Evolutionary conservation across 92 coral and sea anemone genomes (phyloP).

Genomic region (Galaxea fascicularis): DNA sequence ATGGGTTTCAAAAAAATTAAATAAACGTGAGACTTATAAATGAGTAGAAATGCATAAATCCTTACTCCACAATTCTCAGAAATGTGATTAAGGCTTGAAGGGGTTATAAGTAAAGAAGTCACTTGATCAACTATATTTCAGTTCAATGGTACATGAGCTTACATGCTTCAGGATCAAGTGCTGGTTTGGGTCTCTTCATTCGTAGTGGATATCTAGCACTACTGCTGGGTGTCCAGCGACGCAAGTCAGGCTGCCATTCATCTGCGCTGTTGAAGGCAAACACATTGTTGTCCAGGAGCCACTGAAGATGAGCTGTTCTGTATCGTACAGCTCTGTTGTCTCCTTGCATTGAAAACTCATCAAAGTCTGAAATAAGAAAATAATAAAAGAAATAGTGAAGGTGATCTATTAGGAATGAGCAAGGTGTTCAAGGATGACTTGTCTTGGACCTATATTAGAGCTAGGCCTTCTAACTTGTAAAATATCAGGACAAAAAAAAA

Average conservation of each 20-base stretch:
- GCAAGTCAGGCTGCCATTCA: constrained; percentile 64
- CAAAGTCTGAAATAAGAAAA: constrained; percentile 59
- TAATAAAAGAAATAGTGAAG: not conserved
- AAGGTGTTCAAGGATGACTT: no score
- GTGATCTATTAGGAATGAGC: no score
- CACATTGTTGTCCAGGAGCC: constrained; percentile 81
- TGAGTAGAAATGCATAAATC: no score
- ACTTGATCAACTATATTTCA: no score
- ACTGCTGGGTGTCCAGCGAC: constrained; percentile 72
- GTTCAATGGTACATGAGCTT: no score
- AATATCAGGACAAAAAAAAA: no score
- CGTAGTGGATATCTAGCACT: constrained; percentile 86
- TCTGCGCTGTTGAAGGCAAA: constrained; percentile 53
- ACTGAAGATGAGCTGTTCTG: constrained; percentile 84
- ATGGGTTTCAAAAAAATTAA: no score
- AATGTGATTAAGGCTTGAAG: not conserved
- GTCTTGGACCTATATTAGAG: no score
- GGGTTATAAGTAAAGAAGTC: not conserved
- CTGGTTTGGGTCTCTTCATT: constrained; percentile 47
- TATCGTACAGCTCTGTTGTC: constrained; percentile 78
- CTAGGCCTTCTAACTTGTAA: no score
- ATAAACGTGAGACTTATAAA: no score
- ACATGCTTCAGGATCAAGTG: constrained; percentile 83
- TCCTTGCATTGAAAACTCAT: constrained; percentile 60
- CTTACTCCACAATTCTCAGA: no score